Base-by-base conservation (phyloP, 2,888 invertebrate genomes). In the Erannis defoliaria region DNA sequence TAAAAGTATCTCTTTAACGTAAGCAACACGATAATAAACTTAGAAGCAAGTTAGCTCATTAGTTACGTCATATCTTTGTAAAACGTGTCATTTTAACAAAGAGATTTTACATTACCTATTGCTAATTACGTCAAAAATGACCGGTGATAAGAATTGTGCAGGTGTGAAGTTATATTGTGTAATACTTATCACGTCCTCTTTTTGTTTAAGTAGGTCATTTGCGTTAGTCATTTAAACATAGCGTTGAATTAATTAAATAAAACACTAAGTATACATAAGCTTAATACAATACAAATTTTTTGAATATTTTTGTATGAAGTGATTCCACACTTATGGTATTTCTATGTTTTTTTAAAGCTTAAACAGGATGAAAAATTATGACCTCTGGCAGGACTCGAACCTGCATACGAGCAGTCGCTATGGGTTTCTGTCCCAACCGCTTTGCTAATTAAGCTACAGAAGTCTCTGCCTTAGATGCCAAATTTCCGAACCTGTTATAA, bases 111-210 rank as follows among this genome's bases (percentile, higher is more conserved):
- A 6, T 9, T 31, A 37, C 29, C 16, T n/a, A 8, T 26, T 37
- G 49, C 37, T 59, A 53, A 64, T 59, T 56, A 64, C 61, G 61
- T 57, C 33, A 35, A 16, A 26, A 49, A 31, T 31, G 12, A 21
- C 8, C 35, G 37, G 19, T 42, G 62, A 48, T 55, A 51, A 58
- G 29, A 45, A 23, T 8, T 33, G 16, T 50, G 43, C 55, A 56
- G 50, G 51, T 57, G 53, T 57, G 62, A 14, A 42, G 37, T 23
- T 43, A 12, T 4, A 26, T 26, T 6, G 26, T 26, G 2, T 2
- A n/a, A n/a, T n/a, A 26, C 26, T 51, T 29, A 56, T 62, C 67
- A 64, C 64, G 67, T 67, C 31, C 48, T 21, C 40, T 31, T 48
- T 37, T 42, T 26, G 26, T 45, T 26, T 14, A 45, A 14, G 14